Evolutionary conservation across 2,797 vertebrate species (phyloP).

Genomic region (Sebastiscus albofasciatus): DNA sequence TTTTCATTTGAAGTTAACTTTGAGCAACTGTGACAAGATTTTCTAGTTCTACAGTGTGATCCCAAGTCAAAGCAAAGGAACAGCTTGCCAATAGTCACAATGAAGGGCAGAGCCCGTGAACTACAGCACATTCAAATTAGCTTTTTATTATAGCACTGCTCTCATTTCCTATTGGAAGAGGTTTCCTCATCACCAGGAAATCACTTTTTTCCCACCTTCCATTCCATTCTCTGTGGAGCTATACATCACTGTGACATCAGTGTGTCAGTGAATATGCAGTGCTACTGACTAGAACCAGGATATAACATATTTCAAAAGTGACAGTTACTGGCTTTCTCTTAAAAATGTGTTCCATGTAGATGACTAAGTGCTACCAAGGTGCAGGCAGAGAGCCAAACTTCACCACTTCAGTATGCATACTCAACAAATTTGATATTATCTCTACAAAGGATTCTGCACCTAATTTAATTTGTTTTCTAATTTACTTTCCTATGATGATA

Average conservation of each 20-base stretch:
- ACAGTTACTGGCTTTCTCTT: conserved; percentile 20
- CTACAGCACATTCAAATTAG: conserved; percentile 10
- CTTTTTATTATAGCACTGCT: conserved; percentile 18
- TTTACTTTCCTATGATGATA: too few relatives aligned
- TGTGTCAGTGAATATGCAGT: conserved; percentile 1
- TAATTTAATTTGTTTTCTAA: too few relatives aligned
- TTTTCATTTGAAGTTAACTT: background rate
- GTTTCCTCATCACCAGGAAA: conserved; percentile 16
- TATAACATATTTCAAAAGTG: conserved; percentile 18
- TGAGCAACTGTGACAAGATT: background rate
- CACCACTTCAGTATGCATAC: background rate
- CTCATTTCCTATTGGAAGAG: conserved; percentile 21
- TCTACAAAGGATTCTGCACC: too few relatives aligned
- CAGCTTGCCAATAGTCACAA: background rate
- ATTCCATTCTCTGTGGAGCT: background rate
- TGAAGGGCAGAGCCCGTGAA: conserved; percentile 1
- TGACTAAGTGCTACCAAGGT: background rate
- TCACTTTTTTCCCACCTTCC: conserved; percentile 5
- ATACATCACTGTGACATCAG: background rate
- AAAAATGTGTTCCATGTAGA: background rate
- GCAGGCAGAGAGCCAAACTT: background rate
- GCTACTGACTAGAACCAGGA: background rate
- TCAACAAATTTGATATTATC: background rate
- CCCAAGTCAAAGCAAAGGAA: background rate
- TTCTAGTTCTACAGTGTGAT: background rate